Conservation (phyloP, 1,140 invertebrate genomes). For the Metopolophium dirhodum region DNA sequence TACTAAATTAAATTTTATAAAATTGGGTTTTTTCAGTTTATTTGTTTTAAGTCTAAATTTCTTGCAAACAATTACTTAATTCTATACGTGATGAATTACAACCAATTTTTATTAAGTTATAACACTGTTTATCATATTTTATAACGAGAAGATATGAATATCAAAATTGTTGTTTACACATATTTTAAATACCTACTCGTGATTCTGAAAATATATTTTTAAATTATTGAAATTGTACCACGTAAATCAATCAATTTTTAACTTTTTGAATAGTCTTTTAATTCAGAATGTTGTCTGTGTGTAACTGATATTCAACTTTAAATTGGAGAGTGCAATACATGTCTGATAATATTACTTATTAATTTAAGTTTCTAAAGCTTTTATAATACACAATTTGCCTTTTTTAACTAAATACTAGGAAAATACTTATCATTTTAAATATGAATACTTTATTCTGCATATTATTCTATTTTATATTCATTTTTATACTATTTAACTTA, state of each 20-base stretch:
- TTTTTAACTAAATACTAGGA: background rate
- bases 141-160: background rate
- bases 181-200: background rate
- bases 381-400: background rate
- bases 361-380: background rate
- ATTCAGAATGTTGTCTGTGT: background rate
- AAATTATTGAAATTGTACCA: background rate
- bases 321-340: no score
- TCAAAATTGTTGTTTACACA: background rate
- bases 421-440: background rate
- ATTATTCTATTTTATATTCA: background rate
- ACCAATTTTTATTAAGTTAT: background rate
- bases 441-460: background rate
- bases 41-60: background rate
- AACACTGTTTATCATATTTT: background rate
- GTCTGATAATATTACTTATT: background rate
- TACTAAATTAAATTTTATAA: background rate
- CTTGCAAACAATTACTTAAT: background rate
- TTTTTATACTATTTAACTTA: background rate
- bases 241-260: no score
- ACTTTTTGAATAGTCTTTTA: no score
- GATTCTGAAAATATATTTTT: background rate
- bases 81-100: background rate
- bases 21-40: background rate
- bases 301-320: no score